Base-by-base conservation (phyloP, 2,888 invertebrate species). In the Melanargia galathea region DNA sequence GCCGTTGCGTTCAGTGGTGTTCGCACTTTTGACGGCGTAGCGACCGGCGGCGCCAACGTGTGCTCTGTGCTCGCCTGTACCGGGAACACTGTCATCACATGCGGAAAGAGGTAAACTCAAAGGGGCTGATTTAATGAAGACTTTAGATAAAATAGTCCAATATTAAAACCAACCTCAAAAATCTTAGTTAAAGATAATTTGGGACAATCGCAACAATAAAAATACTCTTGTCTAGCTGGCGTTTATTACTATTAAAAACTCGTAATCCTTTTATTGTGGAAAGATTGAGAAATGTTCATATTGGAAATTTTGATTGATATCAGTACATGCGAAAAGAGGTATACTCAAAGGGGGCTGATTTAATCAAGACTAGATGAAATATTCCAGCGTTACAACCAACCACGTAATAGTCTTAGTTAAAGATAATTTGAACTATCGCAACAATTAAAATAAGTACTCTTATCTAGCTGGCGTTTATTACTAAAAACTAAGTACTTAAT, bases 41-140 rank as follows among this genome's bases (percentile, higher is more conserved):
- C 81, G 1, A 85, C 89, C 1, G 92, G 92, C 0, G 93, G 92
- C 1, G 73, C 81, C 2, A 87, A 92, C 69, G 69, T 88, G 13
- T 94, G 93, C 62, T 85, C 87, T 0, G 75, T 94, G 6, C 72
- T 93, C 5, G 88, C 92, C 4, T 94, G 94, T 76, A 81, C 83
- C 5, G 87, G 87, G 35, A 78, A 83, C 1, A 78, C 80, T 1
- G 71, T 91, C 2, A 73, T 78, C 5, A 86, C 90, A 0, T 93
- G 94, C 73, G 92, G 87, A 0, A 67, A 58, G 45, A 85, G 89
- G 90, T 89, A 70, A 60, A 11, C n/a, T 16, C 8, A 49, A 43
- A 43, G 18, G 7, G 18, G 2, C 43, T 35, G 8, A 35, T 26
- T 35, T 35, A 35, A 35, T 35, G 2, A 0, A 35, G 8, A 35